Evolutionary conservation across 2,797 vertebrate species (phyloP).

Genomic region (Phalloptychus januarius): DNA sequence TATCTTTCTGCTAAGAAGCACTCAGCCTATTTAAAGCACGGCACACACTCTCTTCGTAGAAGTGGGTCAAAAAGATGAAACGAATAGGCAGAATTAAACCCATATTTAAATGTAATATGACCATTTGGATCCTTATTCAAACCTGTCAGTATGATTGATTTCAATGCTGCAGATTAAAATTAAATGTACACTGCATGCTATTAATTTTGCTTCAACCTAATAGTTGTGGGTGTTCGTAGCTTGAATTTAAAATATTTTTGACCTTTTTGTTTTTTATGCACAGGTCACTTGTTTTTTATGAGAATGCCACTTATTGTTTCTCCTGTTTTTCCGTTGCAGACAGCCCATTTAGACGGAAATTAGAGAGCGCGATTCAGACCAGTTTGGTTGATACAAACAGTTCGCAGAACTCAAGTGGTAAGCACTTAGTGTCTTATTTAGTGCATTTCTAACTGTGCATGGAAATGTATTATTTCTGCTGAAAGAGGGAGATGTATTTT

Average conservation of each 20-base stretch:
- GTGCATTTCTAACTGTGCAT: slow-evolving; percentile 26
- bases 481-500: slow-evolving; percentile 39
- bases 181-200: slow-evolving; percentile 36
- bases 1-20: slow-evolving; percentile 58
- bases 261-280: not conserved
- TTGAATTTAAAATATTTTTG: slow-evolving; percentile 35
- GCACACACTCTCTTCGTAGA: slow-evolving; percentile 60
- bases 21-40: slow-evolving; percentile 79
- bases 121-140: slow-evolving; percentile 58
- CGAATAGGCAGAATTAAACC: slow-evolving; percentile 68
- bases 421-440: slow-evolving; percentile 70
- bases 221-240: slow-evolving; percentile 20
- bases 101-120: slow-evolving; percentile 66
- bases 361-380: slow-evolving; percentile 90
- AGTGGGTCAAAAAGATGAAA: slow-evolving; percentile 80
- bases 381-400: slow-evolving; percentile 95
- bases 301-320: slow-evolving; percentile 44
- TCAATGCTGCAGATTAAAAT: slow-evolving; percentile 52
- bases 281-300: slow-evolving; percentile 5
- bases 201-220: slow-evolving; percentile 34
- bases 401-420: slow-evolving; percentile 97
- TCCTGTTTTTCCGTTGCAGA: slow-evolving; percentile 79
- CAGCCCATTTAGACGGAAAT: slow-evolving; percentile 90
- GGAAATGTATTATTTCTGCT: slow-evolving; percentile 48
- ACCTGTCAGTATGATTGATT: slow-evolving; percentile 58